Base-by-base conservation (phyloP, 2,797 vertebrate species). In the Ibycter americanus region DNA sequence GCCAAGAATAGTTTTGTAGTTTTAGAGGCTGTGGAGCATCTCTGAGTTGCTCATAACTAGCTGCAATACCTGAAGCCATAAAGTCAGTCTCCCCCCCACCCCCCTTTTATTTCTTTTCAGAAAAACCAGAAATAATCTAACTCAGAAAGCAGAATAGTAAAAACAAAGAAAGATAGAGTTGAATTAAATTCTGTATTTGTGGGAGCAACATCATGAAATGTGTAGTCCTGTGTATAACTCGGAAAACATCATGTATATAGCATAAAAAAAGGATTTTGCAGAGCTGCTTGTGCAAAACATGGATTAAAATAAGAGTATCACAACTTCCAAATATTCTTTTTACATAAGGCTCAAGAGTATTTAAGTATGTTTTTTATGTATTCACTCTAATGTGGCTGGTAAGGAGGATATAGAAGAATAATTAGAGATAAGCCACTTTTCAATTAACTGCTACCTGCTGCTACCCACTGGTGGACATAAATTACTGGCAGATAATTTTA, bases 391-490 rank as follows among this genome's bases (percentile, higher is more conserved):
- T 81, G 78, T 84, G 88, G 46, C 83, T 91, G 76, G 65, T 83
- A 40, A 95, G 85, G 83, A 91, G 95, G 56, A 92, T 95, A 76
- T 21, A 93, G 84, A 91, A 91, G 92, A 93, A 91, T 96, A 97
- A 97, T 94, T 96, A 95, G 90, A 96, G 90, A 96, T 93, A 93
- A 97, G 59, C 56, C 86, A 91, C 89, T 97, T 97, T 97, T 97
- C 95, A 97, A 95, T 98, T 97, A 98, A 87, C 94, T 94, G 91
- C 95, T 97, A 87, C 97, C 96, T 97, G 97, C 96, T 97, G 97
- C 81, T 96, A 49, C 95, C 84, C 94, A 79, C 87, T 77, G 70
- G 85, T 81, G 87, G 83, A 70, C 92, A 73, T 23, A 95, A 95
- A 91, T 97, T 97, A 86, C 89, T 81, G 89, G 87, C 86, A 94